Base-by-base conservation (phyloP, 2,113 vertebrate species). In the Osmerus mordax region DNA sequence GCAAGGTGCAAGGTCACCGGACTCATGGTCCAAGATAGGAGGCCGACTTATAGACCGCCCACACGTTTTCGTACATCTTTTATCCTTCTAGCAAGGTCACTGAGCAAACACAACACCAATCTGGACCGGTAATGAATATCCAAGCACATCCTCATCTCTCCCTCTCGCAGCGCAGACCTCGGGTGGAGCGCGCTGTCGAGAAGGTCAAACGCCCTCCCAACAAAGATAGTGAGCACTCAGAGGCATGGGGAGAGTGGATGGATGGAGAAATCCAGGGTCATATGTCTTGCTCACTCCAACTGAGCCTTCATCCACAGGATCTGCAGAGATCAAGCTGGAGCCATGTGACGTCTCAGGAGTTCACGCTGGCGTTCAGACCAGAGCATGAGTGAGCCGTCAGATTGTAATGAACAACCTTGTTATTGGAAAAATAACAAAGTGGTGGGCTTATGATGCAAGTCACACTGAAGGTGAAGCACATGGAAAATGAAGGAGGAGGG, bases 131-230 rank as follows among this genome's bases (percentile, higher is more conserved):
- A 72, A 77, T 67, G 74, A 87, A 80, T 83, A 47, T 59, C 75
- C 69, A 41, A 73, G 56, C 65, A 66, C 76, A 65, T 55, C 75
- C 74, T 15, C 76, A 71, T 77, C 80, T 78, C 60, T 2, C 76
- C 68, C 15, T 18, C 78, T 29, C 59, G 53, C 67, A 19, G 70
- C 60, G 73, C 78, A 8, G 59, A 53, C 53, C 12, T 56, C 69
- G 2, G 58, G 58, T 0, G 25, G 3, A 5, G 67, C 21, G 21
- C 18, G 54, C 69, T 64, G 71, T 74, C 69, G 18, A 70, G 79
- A 85, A 87, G 83, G 85, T 83, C 83, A 65, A 76, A 75, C 63
- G 52, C 69, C 70, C 70, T 67, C 75, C 74, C 70, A 61, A 69
- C 4, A 69, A 21, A 60, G 78, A 76, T 72, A 76, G 71, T 55